Percentiles rank a stretch among this genome's conserved stretches.
Conservation (phyloP, 2,113 vertebrate genomes). For the Caracal caracal region DNA sequence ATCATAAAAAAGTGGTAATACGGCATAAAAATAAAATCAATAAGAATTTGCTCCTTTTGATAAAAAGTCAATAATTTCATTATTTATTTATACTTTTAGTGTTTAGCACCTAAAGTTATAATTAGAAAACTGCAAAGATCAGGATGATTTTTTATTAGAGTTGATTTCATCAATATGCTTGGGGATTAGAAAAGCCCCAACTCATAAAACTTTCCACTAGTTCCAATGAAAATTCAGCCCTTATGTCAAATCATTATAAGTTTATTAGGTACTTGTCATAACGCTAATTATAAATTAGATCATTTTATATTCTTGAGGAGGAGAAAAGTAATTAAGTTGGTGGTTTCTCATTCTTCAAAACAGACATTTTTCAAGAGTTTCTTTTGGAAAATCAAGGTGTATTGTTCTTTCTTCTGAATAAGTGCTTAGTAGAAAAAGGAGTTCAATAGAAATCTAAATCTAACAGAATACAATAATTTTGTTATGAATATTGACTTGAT, state of each 20-base stretch:
- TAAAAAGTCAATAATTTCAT: constrained; percentile 27
- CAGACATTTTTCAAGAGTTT: constrained; percentile 62
- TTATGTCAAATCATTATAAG: constrained; percentile 58
- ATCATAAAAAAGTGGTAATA: neutral
- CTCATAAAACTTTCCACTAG: neutral
- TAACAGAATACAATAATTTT: constrained; percentile 48
- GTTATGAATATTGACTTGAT: constrained; percentile 29
- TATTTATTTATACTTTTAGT: constrained; percentile 42
- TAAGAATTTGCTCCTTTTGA: constrained; percentile 24
- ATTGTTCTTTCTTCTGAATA: constrained; percentile 62
- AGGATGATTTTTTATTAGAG: constrained; percentile 35
- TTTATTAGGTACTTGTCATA: constrained; percentile 63
- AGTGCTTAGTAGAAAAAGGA: constrained; percentile 1
- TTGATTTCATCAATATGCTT: constrained; percentile 48
- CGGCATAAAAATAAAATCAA: constrained; percentile 48
- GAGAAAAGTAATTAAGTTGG: constrained; percentile 60
- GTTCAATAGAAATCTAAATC: neutral
- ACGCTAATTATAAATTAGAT: constrained; percentile 59
- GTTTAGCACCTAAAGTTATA: constrained; percentile 49
- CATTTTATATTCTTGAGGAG: constrained; percentile 58
- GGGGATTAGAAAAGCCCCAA: neutral
- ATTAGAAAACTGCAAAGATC: constrained; percentile 55
- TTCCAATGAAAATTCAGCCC: constrained; percentile 41
- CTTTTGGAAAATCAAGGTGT: constrained; percentile 61
- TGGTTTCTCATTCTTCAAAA: constrained; percentile 10